These are phyloP conservation scores for Antheraea assamensis DNA, from an alignment of 2,888 invertebrate species.

Conservation along the genomic window DNA sequence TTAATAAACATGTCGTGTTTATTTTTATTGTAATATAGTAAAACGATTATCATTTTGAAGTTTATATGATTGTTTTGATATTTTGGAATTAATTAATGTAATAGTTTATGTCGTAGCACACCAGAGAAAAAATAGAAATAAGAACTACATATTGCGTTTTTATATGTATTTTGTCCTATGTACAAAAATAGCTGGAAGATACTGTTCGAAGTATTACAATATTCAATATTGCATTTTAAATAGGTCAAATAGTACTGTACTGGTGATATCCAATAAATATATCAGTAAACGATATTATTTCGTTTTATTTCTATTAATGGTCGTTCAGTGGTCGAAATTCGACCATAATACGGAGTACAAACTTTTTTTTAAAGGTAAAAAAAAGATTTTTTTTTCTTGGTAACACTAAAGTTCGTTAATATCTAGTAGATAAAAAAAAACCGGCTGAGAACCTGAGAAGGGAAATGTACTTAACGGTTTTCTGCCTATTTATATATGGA, in stretches of 20 bases:
- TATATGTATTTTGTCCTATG: conserved; percentile 63
- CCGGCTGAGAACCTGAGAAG: too few species aligned
- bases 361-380: too few species aligned
- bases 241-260: conserved; percentile 70
- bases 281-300: conserved; percentile 57
- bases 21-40: not conserved
- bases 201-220: conserved; percentile 67
- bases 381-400: too few species aligned
- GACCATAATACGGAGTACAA: too few species aligned
- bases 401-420: too few species aligned
- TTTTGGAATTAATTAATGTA: conserved; percentile 2
- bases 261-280: conserved; percentile 76
- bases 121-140: conserved; percentile 65
- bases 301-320: conserved; percentile 44
- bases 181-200: conserved; percentile 70
- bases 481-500: too few species aligned
- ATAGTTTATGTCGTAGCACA: conserved; percentile 39
- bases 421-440: too few species aligned
- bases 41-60: not conserved
- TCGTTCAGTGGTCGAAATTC: too few species aligned
- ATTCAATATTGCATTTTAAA: conserved; percentile 73
- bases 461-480: too few species aligned
- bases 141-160: conserved; percentile 36
- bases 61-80: not conserved
- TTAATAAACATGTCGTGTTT: not conserved